A percentile compares a stretch with the other conserved stretches of the same genome.
Conservation (phyloP, 2,888 invertebrate species). For the Pachliopta kotzebuea region DNA sequence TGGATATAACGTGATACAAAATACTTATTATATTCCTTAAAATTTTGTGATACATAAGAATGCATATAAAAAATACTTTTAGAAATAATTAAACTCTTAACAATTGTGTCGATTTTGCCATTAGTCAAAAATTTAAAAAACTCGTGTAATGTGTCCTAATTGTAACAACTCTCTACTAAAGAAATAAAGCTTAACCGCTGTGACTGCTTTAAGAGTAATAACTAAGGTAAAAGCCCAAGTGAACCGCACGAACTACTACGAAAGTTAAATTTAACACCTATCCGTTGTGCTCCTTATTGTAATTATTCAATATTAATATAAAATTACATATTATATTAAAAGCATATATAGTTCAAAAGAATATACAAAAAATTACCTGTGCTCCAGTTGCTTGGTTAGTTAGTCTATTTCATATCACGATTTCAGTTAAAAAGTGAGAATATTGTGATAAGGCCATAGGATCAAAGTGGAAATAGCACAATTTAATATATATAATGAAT, state of each 20-base stretch:
- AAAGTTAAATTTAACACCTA: constrained; percentile 30
- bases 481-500: neutral
- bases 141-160: constrained; percentile 43
- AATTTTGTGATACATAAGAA: constrained; percentile 49
- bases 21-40: constrained; percentile 42
- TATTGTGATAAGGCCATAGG: constrained; percentile 21
- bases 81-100: constrained; percentile 64
- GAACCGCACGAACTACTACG: constrained; percentile 46
- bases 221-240: constrained; percentile 56
- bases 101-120: constrained; percentile 79
- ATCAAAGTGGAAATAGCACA: neutral
- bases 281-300: constrained; percentile 40
- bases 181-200: constrained; percentile 48
- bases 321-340: constrained; percentile 33
- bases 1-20: constrained; percentile 43
- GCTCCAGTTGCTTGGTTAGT: constrained; percentile 52
- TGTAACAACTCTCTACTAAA: constrained; percentile 47
- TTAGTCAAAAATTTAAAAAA: constrained; percentile 67
- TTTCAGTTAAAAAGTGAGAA: constrained; percentile 34
- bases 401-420: constrained; percentile 41
- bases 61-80: constrained; percentile 48
- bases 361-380: constrained; percentile 63
- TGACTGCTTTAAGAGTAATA: constrained; percentile 41
- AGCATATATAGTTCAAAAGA: constrained; percentile 40
- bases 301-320: constrained; percentile 26